Evolutionary conservation across 2,113 vertebrate genomes (phyloP).

Genomic region (Apistogramma diplotaenia): DNA sequence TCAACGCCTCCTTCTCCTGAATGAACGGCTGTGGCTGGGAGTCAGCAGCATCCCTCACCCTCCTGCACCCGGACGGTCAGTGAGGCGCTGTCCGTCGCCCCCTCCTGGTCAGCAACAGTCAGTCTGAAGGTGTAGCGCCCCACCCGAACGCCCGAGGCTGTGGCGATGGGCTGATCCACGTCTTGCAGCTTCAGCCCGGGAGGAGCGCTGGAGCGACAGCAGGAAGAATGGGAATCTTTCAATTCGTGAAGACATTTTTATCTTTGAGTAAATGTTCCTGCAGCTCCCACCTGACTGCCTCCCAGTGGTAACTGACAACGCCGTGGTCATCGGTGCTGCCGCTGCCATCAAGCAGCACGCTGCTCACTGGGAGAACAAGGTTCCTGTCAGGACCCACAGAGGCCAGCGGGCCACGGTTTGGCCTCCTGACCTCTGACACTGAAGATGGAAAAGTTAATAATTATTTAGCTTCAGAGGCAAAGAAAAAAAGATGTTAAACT

Average conservation of each 20-base stretch:
- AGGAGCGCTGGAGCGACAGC: constrained; percentile 77
- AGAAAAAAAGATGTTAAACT: background rate
- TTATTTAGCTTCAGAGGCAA: background rate
- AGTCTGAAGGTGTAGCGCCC: constrained; percentile 84
- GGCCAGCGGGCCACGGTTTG: constrained; percentile 81
- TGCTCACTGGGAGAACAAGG: constrained; percentile 79
- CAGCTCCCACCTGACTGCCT: constrained; percentile 31
- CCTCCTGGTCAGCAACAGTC: constrained; percentile 83
- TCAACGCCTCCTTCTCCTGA: no score
- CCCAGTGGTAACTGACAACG: constrained; percentile 78
- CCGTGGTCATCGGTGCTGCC: constrained; percentile 82
- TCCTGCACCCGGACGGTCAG: constrained; percentile 80
- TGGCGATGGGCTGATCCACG: constrained; percentile 75
- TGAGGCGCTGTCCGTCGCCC: constrained; percentile 76
- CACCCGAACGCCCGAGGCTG: constrained; percentile 75
- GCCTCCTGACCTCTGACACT: constrained; percentile 57
- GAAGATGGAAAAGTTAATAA: background rate
- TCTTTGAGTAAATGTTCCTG: background rate
- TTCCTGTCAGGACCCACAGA: constrained; percentile 82
- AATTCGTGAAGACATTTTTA: background rate
- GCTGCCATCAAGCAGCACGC: constrained; percentile 80
- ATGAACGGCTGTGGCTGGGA: background rate
- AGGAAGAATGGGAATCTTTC: background rate
- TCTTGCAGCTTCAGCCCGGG: constrained; percentile 77
- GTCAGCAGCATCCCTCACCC: constrained; percentile 68